A percentile compares a stretch with the other conserved stretches of the same genome.
Evolutionary conservation across 2,797 vertebrate species (phyloP).

Genomic region (Chromobotia macracanthus): DNA sequence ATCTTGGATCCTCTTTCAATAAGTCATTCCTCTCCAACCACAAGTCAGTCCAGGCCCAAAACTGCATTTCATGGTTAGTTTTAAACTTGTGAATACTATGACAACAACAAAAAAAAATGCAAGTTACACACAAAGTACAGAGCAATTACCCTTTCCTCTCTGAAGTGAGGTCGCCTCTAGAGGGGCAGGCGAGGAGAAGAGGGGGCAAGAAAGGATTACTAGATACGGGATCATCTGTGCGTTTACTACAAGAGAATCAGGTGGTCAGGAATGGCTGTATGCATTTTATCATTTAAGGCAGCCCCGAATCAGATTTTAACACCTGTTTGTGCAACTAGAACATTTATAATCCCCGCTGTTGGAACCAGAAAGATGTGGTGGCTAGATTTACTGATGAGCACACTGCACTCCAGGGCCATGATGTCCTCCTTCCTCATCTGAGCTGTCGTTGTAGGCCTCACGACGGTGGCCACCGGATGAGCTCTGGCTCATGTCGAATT

Average conservation of each 20-base stretch:
- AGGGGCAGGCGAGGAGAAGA: conserved; percentile 65
- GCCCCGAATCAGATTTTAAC: conserved; percentile 63
- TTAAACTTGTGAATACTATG: conserved; percentile 96
- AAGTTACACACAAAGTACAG: conserved; percentile 88
- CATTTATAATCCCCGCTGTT: conserved; percentile 57
- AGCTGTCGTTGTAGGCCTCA: conserved; percentile 98
- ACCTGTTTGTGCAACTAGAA: conserved; percentile 78
- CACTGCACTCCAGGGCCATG: conserved; percentile 96
- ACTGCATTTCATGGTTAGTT: conserved; percentile 83
- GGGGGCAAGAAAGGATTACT: conserved; percentile 57
- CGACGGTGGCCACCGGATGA: conserved; percentile 87
- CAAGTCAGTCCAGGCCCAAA: conserved; percentile 58
- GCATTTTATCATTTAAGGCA: conserved; percentile 50
- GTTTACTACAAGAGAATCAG: conserved; percentile 49
- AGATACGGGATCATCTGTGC: conserved; percentile 47
- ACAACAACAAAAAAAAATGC: conserved; percentile 78
- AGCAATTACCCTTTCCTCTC: conserved; percentile 78
- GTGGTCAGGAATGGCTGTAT: conserved; percentile 49
- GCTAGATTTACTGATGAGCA: conserved; percentile 90
- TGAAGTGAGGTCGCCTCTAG: conserved; percentile 77
- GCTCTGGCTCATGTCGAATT: conserved; percentile 89
- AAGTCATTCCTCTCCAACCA: conserved; percentile 36
- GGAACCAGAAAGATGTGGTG: conserved; percentile 51
- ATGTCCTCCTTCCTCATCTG: conserved; percentile 92
- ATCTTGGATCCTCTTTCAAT: conserved; percentile 25